Evolutionary conservation across 2,113 vertebrate genomes (phyloP).

Genomic region (Mus musculus): GRCm39 chr7:112105501-112106000

Average conservation of each 20-base stretch:
- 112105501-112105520: accelerated
- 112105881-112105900: not conserved
- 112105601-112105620: not conserved
- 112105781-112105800: not conserved
- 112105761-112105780: not conserved
- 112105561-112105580: not conserved
- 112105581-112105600: not conserved
- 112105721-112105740: accelerated
- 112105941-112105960: not conserved
- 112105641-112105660: not conserved
- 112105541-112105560: not conserved
- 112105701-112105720: not conserved
- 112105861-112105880: not conserved
- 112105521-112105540: not conserved
- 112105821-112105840: not conserved
- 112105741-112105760: not conserved
- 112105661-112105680: not conserved
- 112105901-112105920: not conserved
- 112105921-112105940: not conserved
- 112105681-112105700: not conserved
- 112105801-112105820: not conserved
- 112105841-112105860: conserved; percentile 6
- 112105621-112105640: not conserved
- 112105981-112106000: not conserved
- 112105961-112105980: not conserved